Base-by-base conservation (phyloP, 2,888 invertebrate species). In the Meghimatium bilineatum region DNA sequence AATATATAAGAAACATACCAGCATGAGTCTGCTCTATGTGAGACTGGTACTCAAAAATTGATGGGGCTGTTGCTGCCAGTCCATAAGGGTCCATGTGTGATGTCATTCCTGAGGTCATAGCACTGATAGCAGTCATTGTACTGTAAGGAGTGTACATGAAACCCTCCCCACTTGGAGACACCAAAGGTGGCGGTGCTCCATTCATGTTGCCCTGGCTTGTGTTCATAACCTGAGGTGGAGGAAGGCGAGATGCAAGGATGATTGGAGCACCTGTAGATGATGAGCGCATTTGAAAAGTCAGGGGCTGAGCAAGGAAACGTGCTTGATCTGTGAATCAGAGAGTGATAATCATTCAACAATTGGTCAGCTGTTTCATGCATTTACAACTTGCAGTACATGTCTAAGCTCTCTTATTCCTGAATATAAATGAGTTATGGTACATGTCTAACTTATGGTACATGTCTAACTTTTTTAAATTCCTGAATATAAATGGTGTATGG, bases 191-290 rank as follows among this genome's bases (percentile, higher is more conserved):
- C 14, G 94, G 94, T 34, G 91, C 91, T 83, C 89, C 90, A 71
- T 92, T 82, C 77, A 92, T 85, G 52, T 88, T 87, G 29, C 89
- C 86, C 56, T 89, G 84, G 66, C 87, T 88, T 26, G 89, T 88
- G 36, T 88, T 87, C 8, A 88, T 66, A 38, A 87, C 86, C 5
- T 85, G 80, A 1, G 74, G 80, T 26, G 87, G 87, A 29, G 88
- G 86, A 95, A 95, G 86, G 95, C 95, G 91, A 94, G 90, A 91
- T 71, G 97, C 97, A 87, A 98, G 95, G 91, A 99, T 98, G 92
- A 98, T 95, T 3, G 98, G 98, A 0, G 98, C 97, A 49, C 98
- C 97, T 86, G 97, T 94, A 0, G 98, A 97, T 79, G 95, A 96
- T 2, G 85, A 74, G 96, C 95, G 85, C 82, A 92, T 84, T 60